phyloP scores from a whole-genome alignment of 1,140 invertebrate genomes.

The Leptinotarsa undecemlineata region DNA sequence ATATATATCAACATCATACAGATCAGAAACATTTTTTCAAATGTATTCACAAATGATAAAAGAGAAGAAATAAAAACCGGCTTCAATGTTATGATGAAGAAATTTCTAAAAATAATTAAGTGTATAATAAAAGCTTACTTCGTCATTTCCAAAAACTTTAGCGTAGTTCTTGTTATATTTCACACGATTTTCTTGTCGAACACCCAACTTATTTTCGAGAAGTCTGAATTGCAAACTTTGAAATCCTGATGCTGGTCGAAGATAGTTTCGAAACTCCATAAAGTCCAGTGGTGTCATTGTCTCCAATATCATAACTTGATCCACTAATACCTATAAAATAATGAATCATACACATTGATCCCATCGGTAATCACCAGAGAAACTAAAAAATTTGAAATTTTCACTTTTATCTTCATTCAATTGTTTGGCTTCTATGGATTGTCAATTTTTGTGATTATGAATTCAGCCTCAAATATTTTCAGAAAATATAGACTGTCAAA shows the following conservation, averaged over 20 bases:
- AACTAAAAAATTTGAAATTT: no score
- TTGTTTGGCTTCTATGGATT: no score
- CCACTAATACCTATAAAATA: conserved; percentile 78
- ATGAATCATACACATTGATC: background rate
- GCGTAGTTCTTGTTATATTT: conserved; percentile 93
- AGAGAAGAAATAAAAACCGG: no score
- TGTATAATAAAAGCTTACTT: conserved; percentile 33
- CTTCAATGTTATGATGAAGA: no score
- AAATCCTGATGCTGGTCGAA: conserved; percentile 95
- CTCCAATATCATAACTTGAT: conserved; percentile 96
- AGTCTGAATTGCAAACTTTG: conserved; percentile 96
- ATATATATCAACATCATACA: no score
- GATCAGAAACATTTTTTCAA: background rate
- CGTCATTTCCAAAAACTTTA: conserved; percentile 80
- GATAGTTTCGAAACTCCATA: conserved; percentile 91
- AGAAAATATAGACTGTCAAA: no score
- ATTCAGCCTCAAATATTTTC: no score
- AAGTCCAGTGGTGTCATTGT: conserved; percentile 98
- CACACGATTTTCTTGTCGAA: conserved; percentile 84
- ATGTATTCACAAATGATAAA: background rate
- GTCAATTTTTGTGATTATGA: no score
- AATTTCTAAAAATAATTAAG: background rate
- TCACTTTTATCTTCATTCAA: no score
- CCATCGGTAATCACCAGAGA: no score
- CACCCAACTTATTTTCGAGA: conserved; percentile 95